These are phyloP conservation scores for Catostomus latipinnis DNA, from an alignment of 2,797 vertebrate species.

Conservation along the genomic window DNA sequence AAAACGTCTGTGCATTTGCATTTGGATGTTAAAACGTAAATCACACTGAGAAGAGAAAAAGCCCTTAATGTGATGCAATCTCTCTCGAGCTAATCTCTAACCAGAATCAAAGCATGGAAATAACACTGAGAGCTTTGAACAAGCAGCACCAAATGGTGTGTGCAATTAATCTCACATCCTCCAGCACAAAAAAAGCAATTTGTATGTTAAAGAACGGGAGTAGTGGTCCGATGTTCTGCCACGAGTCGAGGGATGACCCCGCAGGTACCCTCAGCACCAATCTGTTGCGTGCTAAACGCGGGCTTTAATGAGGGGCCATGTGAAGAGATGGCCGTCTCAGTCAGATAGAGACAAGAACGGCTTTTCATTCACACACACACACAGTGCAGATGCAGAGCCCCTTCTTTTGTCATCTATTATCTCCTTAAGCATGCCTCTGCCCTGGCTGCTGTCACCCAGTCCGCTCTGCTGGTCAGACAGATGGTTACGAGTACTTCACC, in stretches of 20 bases:
- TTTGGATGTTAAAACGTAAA: conserved; percentile 57
- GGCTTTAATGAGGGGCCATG: conserved; percentile 67
- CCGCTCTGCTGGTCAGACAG: conserved; percentile 71
- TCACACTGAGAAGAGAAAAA: conserved; percentile 51
- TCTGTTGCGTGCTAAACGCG: conserved; percentile 69
- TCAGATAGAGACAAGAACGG: conserved; percentile 19
- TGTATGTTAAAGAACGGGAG: conserved; percentile 79
- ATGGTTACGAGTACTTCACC: conserved; percentile 64
- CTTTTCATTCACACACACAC: not conserved
- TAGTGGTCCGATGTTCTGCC: conserved; percentile 52
- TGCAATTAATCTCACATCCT: conserved; percentile 80
- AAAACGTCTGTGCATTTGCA: too few species aligned
- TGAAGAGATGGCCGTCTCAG: conserved; percentile 53
- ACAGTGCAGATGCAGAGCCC: conserved; percentile 42
- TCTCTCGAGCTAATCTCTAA: conserved; percentile 73
- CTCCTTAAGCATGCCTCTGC: conserved; percentile 71
- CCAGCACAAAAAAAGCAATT: conserved; percentile 78
- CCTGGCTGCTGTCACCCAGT: conserved; percentile 58
- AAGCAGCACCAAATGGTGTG: conserved; percentile 73
- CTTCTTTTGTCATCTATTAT: conserved; percentile 72
- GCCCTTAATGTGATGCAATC: conserved; percentile 65
- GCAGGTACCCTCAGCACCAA: conserved; percentile 67
- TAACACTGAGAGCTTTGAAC: conserved; percentile 69
- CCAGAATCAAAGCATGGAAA: conserved; percentile 67
- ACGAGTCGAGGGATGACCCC: conserved; percentile 60